Base-by-base conservation (phyloP, 2,888 invertebrate species). In the Andrena bucephala region DNA sequence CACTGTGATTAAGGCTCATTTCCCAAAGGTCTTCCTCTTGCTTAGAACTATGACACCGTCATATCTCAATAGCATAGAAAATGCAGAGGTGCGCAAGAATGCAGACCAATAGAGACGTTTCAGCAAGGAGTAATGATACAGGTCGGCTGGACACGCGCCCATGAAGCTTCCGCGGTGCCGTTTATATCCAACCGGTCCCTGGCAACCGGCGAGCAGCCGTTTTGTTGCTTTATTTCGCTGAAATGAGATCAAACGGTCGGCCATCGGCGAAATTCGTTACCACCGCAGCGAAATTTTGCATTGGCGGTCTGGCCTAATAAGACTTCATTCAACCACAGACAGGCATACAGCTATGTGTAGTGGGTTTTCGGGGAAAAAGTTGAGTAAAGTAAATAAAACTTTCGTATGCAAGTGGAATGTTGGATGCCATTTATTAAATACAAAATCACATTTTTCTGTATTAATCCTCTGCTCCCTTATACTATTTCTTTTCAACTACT, bases 81-180 rank as follows among this genome's bases (percentile, higher is more conserved):
- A 72, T 50, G 36, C n/a, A 63, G 29, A 77, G 24, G 24, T n/a
- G 27, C 36, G 13, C 8, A 63, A 13, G 62, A 57, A 84, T 62
- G 65, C 72, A 48, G 72, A 57, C 54, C 74, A 80, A 91, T 90
- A 89, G 88, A 91, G 91, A 89, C 85, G 88, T 91, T 90, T 85
- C 87, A 85, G 83, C 74, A 78, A 81, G 83, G 82, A 91, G 83
- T 89, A 90, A 91, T 90, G 90, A 90, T 89, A 89, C 87, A 89
- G 85, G 85, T 85, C 79, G 85, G 84, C 74, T 81, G 87, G 89
- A 91, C 91, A 91, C 90, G 91, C 88, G 90, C 85, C 80, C 81
- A 73, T 83, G 85, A 87, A 86, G 88, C 90, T 91, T 91, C 91
- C 91, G 89, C 87, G 85, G 81, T 86, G 87, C 88, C 84, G 85